phyloP scores from a whole-genome alignment of 2,888 invertebrate genomes.

The Empis stercorea region DNA sequence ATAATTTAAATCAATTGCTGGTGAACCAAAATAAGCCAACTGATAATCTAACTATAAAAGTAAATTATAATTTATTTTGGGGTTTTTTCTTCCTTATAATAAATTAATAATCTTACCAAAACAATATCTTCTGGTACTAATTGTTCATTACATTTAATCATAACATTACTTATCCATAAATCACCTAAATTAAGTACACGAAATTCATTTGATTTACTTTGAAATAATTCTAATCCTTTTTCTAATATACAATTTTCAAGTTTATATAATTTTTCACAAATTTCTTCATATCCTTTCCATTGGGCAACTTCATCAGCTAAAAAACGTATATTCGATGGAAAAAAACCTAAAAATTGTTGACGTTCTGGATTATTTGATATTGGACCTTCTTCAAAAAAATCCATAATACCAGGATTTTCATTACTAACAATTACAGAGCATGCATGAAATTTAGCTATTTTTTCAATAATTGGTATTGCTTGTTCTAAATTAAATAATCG shows the following conservation, averaged over 20 bases:
- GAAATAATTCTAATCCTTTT: slow-evolving; percentile 25
- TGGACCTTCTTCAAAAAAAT: slow-evolving; percentile 28
- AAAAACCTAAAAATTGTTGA: slow-evolving; percentile 30
- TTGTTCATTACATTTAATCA: slow-evolving; percentile 29
- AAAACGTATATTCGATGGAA: slow-evolving; percentile 30
- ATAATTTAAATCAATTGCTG: slow-evolving; percentile 32
- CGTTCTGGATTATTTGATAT: slow-evolving; percentile 32
- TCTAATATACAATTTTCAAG: slow-evolving; percentile 29
- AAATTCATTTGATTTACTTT: slow-evolving; percentile 22
- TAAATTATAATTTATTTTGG: no score
- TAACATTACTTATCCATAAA: slow-evolving; percentile 32
- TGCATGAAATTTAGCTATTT: slow-evolving; percentile 44
- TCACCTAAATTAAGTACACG: slow-evolving; percentile 31
- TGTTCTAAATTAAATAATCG: slow-evolving; percentile 43
- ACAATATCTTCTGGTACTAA: slow-evolving; percentile 29
- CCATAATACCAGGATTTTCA: slow-evolving; percentile 24
- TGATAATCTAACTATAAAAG: slow-evolving; percentile 32
- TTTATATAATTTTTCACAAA: slow-evolving; percentile 31
- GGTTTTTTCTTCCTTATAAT: no score
- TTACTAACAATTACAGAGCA: slow-evolving; percentile 34
- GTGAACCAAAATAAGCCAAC: slow-evolving; percentile 31
- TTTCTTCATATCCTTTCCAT: slow-evolving; percentile 32
- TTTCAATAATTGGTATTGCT: slow-evolving; percentile 38
- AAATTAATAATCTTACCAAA: slow-evolving; percentile 19
- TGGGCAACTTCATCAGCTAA: slow-evolving; percentile 28